A percentile compares a stretch with the other conserved stretches of the same genome.
These are phyloP conservation scores for Spea bombifrons DNA, from an alignment of 2,113 vertebrate genomes.

Conservation along the genomic window DNA sequence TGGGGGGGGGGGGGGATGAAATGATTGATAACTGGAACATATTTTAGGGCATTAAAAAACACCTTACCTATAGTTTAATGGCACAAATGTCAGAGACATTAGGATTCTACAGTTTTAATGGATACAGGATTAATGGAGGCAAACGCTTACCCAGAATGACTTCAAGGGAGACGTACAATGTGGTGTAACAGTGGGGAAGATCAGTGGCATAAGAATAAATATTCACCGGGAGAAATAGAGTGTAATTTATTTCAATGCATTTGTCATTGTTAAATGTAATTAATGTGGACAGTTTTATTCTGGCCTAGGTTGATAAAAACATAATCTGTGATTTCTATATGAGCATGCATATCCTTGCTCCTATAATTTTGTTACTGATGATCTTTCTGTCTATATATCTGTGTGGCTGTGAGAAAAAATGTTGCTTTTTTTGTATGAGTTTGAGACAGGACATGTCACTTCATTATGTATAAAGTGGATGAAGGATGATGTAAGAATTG, in stretches of 20 bases:
- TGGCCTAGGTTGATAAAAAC: too few relatives aligned
- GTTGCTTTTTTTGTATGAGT: too few relatives aligned
- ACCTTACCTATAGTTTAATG: conserved; percentile 12
- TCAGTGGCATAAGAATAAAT: background rate
- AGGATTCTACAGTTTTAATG: conserved; percentile 4
- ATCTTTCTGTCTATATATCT: too few relatives aligned
- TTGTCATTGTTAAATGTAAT: background rate
- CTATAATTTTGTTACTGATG: too few relatives aligned
- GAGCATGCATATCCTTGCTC: too few relatives aligned
- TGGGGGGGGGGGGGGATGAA: conserved; percentile 22
- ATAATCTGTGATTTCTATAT: too few relatives aligned
- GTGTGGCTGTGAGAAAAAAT: too few relatives aligned
- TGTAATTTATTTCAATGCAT: background rate
- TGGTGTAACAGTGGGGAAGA: conserved; percentile 1
- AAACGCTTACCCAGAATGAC: conserved; percentile 18
- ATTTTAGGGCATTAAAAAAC: conserved; percentile 15
- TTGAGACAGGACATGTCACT: too few relatives aligned
- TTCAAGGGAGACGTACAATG: conserved; percentile 11
- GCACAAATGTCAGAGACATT: conserved; percentile 24
- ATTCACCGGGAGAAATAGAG: background rate
- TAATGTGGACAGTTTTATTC: too few relatives aligned
- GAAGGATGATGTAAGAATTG: too few relatives aligned
- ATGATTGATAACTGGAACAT: conserved; percentile 33
- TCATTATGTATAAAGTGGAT: too few relatives aligned
- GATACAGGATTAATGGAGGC: conserved; percentile 26